Percentiles rank a stretch among this genome's conserved stretches.
phyloP scores from a whole-genome alignment of 1,140 invertebrate genomes.

The Cydia strobilella region DNA sequence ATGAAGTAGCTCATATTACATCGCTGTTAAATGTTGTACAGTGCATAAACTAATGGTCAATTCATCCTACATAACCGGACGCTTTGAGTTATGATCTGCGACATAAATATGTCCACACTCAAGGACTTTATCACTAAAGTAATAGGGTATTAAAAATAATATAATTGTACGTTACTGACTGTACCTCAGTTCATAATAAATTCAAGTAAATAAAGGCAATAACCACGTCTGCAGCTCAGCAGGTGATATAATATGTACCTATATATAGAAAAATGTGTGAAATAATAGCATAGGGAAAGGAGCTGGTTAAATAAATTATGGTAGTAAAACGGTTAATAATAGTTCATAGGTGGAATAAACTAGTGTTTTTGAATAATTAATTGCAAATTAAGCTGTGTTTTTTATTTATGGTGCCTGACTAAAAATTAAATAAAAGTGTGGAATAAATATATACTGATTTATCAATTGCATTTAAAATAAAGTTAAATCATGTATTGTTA shows the following conservation, averaged over 20 bases:
- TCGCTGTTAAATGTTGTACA: background rate
- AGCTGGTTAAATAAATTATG: background rate
- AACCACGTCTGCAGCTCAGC: constrained; percentile 30
- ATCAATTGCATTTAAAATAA: no score
- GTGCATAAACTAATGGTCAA: background rate
- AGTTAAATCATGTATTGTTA: no score
- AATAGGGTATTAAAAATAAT: background rate
- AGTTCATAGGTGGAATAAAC: no score
- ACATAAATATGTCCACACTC: background rate
- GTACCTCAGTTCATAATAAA: constrained; percentile 25
- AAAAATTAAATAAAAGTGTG: no score
- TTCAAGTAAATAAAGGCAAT: constrained; percentile 23
- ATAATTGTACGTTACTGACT: background rate
- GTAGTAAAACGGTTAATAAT: background rate
- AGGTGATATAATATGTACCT: constrained; percentile 24
- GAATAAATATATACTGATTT: no score
- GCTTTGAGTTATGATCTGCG: background rate
- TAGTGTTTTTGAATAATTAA: no score
- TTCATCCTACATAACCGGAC: constrained; percentile 3
- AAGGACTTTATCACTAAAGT: background rate
- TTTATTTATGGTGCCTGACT: no score
- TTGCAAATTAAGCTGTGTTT: no score
- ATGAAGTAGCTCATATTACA: constrained; percentile 3
- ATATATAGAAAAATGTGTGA: constrained; percentile 6
- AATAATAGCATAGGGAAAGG: constrained; percentile 21